phyloP scores from a whole-genome alignment of 2,113 vertebrate genomes.

The Calypte anna region DNA sequence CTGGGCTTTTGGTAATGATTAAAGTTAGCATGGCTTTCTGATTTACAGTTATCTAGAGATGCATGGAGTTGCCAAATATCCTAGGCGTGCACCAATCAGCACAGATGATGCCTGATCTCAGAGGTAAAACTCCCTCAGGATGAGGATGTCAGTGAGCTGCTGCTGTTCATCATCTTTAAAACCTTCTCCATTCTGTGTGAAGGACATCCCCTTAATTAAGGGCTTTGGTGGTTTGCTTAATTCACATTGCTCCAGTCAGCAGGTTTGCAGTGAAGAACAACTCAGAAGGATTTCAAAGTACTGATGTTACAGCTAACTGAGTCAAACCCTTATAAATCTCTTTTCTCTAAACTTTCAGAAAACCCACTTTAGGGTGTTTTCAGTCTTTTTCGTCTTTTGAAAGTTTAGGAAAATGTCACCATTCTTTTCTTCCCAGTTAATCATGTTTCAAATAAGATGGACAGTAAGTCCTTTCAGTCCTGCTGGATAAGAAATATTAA shows the following conservation, averaged over 20 bases:
- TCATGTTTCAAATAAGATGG: neutral
- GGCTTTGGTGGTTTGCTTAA: neutral
- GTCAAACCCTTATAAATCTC: neutral
- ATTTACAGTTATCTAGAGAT: neutral
- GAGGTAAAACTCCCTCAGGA: neutral
- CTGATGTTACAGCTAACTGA: neutral
- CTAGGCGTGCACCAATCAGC: neutral
- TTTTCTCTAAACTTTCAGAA: neutral
- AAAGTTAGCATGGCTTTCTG: neutral
- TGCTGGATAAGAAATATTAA: neutral
- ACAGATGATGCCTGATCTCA: neutral
- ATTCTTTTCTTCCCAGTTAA: neutral
- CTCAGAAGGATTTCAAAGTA: neutral
- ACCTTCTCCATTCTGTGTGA: neutral
- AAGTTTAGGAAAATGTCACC: neutral
- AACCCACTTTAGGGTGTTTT: neutral
- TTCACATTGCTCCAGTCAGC: neutral
- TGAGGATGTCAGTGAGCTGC: neutral
- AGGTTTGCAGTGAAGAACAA: neutral
- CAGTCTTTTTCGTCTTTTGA: neutral
- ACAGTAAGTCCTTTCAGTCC: neutral
- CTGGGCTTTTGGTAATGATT: neutral
- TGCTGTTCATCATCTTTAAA: slow-evolving; percentile 8
- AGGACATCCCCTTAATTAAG: neutral
- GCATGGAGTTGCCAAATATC: neutral